Conservation (phyloP, 2,888 invertebrate genomes). For the Nomada hirtipes region DNA sequence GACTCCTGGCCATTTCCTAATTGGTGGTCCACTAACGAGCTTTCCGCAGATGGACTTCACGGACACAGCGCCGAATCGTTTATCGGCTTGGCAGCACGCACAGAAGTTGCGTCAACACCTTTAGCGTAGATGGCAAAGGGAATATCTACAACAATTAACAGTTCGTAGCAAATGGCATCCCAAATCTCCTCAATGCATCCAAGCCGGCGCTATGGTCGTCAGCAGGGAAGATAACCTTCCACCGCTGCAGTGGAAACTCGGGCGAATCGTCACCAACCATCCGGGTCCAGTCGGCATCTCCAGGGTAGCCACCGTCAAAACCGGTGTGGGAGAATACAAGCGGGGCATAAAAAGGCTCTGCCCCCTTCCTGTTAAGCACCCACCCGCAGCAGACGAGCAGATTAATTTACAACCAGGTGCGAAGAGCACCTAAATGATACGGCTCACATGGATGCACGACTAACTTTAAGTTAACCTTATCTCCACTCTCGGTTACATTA, state of each 20-base stretch:
- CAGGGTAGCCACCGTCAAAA: constrained; percentile 4
- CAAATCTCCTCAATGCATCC: background rate
- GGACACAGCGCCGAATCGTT: too few relatives aligned
- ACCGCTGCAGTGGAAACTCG: background rate
- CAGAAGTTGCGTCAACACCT: too few relatives aligned
- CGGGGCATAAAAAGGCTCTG: too few relatives aligned
- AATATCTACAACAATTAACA: background rate
- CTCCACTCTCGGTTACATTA: background rate
- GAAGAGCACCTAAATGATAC: background rate
- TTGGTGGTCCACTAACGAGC: too few relatives aligned
- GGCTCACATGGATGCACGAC: background rate
- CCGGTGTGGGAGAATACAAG: background rate
- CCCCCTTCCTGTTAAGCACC: too few relatives aligned
- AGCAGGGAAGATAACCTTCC: background rate
- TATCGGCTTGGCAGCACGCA: too few relatives aligned
- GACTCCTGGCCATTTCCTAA: too few relatives aligned
- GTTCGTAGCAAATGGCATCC: background rate
- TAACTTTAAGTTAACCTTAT: background rate
- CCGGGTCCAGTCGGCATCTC: background rate
- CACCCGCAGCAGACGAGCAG: too few relatives aligned
- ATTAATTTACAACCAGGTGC: too few relatives aligned
- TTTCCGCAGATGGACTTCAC: too few relatives aligned
- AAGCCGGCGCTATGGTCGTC: background rate
- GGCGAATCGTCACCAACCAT: background rate
- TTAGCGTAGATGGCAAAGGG: too few relatives aligned